These are phyloP conservation scores for Microcebus tavaratra DNA, from an alignment of 2,113 vertebrate genomes.

Conservation along the genomic window DNA sequence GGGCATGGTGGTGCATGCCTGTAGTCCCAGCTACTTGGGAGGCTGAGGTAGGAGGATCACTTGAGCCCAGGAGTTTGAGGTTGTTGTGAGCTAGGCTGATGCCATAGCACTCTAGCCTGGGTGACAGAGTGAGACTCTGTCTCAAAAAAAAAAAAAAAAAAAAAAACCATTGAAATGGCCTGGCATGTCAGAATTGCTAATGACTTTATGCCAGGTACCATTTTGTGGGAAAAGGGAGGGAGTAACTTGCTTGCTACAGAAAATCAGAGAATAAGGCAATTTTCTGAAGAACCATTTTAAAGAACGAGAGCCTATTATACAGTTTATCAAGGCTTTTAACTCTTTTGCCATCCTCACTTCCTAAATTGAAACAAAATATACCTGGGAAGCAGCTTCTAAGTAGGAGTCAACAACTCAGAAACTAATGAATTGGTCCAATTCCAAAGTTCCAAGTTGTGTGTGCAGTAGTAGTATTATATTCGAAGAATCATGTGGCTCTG, in stretches of 20 bases:
- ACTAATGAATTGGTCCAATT: constrained; percentile 4
- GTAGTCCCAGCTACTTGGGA: no score
- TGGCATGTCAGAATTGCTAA: background rate
- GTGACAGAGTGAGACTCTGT: no score
- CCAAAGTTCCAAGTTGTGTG: constrained; percentile 47
- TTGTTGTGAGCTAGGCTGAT: no score
- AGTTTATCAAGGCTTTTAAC: constrained; percentile 45
- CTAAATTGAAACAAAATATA: constrained; percentile 36
- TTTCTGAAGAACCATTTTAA: constrained; percentile 25
- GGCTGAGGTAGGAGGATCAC: no score
- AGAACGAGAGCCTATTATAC: background rate
- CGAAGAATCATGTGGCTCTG: constrained; percentile 35
- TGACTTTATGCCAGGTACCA: background rate
- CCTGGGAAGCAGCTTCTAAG: constrained; percentile 33
- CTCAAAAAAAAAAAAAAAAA: no score
- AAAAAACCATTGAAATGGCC: background rate
- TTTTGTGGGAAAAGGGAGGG: background rate
- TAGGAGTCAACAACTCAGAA: background rate
- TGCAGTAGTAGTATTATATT: background rate
- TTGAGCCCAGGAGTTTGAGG: no score
- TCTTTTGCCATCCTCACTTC: constrained; percentile 15
- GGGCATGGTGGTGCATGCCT: no score
- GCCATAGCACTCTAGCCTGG: no score
- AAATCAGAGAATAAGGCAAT: constrained; percentile 35
- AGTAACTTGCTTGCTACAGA: constrained; percentile 41